phyloP scores from a whole-genome alignment of 2,113 vertebrate genomes.

The Toxotes chatareus region DNA sequence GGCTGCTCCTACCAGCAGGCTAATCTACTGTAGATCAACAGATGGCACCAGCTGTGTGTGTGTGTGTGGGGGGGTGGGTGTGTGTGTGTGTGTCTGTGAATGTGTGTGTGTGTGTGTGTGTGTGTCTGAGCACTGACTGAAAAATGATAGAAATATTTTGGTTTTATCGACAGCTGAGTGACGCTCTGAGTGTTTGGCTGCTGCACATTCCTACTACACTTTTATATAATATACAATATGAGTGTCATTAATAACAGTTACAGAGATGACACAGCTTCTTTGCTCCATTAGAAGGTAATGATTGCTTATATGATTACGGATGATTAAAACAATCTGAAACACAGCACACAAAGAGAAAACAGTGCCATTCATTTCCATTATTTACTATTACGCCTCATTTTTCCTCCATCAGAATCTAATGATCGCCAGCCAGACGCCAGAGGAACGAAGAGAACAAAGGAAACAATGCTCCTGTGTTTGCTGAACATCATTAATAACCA shows the following conservation, averaged over 20 bases:
- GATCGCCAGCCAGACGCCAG: neutral
- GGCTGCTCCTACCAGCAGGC: conserved; percentile 50
- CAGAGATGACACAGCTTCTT: neutral
- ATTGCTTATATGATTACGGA: neutral
- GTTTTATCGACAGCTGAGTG: no score
- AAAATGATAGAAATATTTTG: no score
- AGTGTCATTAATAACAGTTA: neutral
- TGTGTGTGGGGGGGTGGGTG: neutral
- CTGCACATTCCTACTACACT: neutral
- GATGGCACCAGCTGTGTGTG: conserved; percentile 45
- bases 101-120: no score
- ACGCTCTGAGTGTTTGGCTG: neutral
- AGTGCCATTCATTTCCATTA: neutral
- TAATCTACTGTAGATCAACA: conserved; percentile 62
- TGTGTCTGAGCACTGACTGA: no score
- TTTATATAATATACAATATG: neutral
- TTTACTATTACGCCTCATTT: neutral
- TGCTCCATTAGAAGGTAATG: neutral
- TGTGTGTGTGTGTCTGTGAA: no score
- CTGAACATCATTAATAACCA: neutral
- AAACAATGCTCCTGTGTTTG: neutral
- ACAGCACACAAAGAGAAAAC: neutral
- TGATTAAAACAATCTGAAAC: neutral
- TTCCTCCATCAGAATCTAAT: neutral
- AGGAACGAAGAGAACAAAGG: neutral